These are phyloP conservation scores for Prostheceraeus crozeri DNA, from an alignment of 2,888 invertebrate genomes.

Conservation along the genomic window DNA sequence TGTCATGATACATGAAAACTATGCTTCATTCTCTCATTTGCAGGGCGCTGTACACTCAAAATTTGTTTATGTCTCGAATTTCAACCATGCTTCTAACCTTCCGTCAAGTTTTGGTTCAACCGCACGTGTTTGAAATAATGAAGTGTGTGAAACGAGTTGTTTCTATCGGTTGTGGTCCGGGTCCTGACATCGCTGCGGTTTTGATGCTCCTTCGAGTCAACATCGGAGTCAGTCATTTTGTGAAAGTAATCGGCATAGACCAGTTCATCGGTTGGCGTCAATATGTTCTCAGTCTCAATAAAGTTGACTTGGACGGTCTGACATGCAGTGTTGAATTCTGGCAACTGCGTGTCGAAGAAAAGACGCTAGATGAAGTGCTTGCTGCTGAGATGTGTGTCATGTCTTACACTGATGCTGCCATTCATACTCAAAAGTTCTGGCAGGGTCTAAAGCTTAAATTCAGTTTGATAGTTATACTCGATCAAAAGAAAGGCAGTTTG, in stretches of 20 bases:
- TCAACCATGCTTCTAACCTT: background rate
- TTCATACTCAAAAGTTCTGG: conserved; percentile 30
- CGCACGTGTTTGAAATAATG: background rate
- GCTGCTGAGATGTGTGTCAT: conserved; percentile 22
- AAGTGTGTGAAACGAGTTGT: background rate
- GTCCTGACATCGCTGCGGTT: conserved; percentile 8
- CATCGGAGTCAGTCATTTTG: background rate
- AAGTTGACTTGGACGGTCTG: conserved; percentile 15
- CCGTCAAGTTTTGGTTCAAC: background rate
- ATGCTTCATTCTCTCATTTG: background rate
- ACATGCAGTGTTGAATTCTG: conserved; percentile 5
- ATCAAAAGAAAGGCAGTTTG: conserved; percentile 27
- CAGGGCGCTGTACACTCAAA: conserved; percentile 20
- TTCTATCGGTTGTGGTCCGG: conserved; percentile 27
- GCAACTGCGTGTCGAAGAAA: conserved; percentile 24
- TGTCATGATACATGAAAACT: too few relatives aligned
- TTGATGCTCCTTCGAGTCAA: conserved; percentile 2
- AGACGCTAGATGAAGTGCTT: conserved; percentile 16
- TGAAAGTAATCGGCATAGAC: conserved; percentile 15
- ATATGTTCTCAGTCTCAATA: conserved; percentile 11
- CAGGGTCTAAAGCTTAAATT: conserved; percentile 9
- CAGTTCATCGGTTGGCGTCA: conserved; percentile 31
- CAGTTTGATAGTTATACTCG: conserved; percentile 24
- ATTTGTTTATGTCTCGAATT: conserved; percentile 18
- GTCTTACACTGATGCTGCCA: conserved; percentile 33